These are phyloP conservation scores for Alligator mississippiensis DNA, from an alignment of 2,113 vertebrate genomes.

Conservation along the genomic window DNA sequence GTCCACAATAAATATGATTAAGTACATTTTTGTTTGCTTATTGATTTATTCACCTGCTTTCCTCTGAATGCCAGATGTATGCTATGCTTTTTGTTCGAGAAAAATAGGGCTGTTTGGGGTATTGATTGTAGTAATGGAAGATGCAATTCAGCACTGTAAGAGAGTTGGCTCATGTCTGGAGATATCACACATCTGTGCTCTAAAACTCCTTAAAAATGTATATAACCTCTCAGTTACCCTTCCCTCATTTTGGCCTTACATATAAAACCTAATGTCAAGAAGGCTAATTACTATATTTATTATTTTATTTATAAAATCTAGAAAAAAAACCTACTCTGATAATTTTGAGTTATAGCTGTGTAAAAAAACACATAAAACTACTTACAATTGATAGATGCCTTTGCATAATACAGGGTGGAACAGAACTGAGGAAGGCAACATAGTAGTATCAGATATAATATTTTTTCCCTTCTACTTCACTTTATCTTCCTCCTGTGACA, in stretches of 20 bases:
- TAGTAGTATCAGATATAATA: not conserved
- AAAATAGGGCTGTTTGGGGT: conserved; percentile 39
- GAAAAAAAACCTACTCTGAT: not conserved
- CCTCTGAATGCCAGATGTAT: conserved; percentile 36
- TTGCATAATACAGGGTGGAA: not conserved
- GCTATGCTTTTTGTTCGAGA: conserved; percentile 48
- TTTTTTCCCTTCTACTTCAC: not conserved
- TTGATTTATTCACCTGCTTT: conserved; percentile 63
- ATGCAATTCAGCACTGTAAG: conserved; percentile 31
- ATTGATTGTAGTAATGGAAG: conserved; percentile 45
- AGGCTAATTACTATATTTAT: conserved; percentile 6
- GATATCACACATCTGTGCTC: not conserved
- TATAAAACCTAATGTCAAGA: conserved; percentile 17
- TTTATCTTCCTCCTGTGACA: not conserved
- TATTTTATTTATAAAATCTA: conserved; percentile 16
- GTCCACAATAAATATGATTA: conserved; percentile 52
- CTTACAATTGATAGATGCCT: conserved; percentile 12
- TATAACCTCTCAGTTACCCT: not conserved
- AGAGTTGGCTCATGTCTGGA: conserved; percentile 19
- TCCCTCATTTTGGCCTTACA: not conserved
- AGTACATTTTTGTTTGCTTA: conserved; percentile 56
- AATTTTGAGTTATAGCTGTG: not conserved
- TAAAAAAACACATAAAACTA: conserved; percentile 27
- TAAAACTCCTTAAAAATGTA: not conserved
- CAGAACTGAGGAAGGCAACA: not conserved